These are phyloP conservation scores for Enteromius unitaeniatus DNA, from an alignment of 2,797 vertebrate genomes.

Conservation along the genomic window DNA sequence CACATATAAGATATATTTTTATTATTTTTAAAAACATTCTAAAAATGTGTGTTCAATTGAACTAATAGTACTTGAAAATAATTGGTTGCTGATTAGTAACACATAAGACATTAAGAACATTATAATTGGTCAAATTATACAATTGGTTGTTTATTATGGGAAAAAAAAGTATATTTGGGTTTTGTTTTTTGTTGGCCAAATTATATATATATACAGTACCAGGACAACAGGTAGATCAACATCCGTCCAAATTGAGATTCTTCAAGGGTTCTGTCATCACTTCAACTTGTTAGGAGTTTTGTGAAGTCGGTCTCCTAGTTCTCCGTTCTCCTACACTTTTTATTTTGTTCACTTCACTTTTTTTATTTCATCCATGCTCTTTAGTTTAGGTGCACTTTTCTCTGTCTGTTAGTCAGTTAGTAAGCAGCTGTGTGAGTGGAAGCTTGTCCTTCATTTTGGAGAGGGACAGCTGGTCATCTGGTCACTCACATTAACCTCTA, in stretches of 20 bases:
- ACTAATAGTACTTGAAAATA: not conserved
- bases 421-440: slow-evolving; percentile 40
- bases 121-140: no score
- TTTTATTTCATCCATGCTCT: not conserved
- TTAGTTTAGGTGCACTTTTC: not conserved
- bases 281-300: not conserved
- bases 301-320: not conserved
- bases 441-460: slow-evolving; percentile 38
- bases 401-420: slow-evolving; percentile 22
- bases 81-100: not conserved
- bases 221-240: not conserved
- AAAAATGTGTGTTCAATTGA: not conserved
- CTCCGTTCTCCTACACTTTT: not conserved
- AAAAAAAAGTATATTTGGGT: no score
- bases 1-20: no score
- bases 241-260: not conserved
- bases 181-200: not conserved
- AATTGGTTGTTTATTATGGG: no score
- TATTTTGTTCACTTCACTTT: not conserved
- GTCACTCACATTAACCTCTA: slow-evolving; percentile 56
- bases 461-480: slow-evolving; percentile 57
- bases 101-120: not conserved
- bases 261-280: not conserved
- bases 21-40: no score
- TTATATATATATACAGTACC: not conserved